These are phyloP conservation scores for Drosophila kuntzei DNA, from an alignment of 2,888 invertebrate species.

Conservation along the genomic window DNA sequence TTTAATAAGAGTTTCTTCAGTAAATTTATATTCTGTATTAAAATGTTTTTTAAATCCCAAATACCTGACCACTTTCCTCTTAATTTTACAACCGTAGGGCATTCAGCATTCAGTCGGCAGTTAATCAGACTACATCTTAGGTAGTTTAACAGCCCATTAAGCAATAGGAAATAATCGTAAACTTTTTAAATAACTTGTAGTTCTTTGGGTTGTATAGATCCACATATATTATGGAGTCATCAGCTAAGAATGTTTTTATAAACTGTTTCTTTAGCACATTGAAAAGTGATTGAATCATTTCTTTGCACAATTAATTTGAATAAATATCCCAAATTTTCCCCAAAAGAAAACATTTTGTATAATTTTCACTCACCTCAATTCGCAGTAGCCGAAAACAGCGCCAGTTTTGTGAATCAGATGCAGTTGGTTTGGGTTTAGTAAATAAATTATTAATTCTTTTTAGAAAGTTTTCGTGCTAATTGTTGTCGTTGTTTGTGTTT, in stretches of 20 bases:
- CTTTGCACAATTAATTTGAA: not conserved
- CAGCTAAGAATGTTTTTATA: conserved; percentile 30
- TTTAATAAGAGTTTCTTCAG: too few relatives aligned
- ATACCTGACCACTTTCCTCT: not conserved
- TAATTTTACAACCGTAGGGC: conserved; percentile 6
- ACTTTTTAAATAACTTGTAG: conserved; percentile 15
- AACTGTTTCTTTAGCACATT: not conserved
- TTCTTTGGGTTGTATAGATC: conserved; percentile 19
- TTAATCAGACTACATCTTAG: conserved; percentile 33
- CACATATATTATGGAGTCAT: conserved; percentile 21
- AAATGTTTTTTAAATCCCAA: not conserved
- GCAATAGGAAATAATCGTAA: conserved; percentile 27
- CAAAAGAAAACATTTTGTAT: not conserved
- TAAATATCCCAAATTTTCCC: conserved; percentile 3
- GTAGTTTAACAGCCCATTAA: conserved; percentile 31
- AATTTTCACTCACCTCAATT: conserved; percentile 61
- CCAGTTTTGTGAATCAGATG: conserved; percentile 43
- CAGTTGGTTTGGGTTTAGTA: conserved; percentile 39
- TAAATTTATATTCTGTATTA: not conserved
- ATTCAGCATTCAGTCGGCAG: conserved; percentile 29
- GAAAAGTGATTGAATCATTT: conserved; percentile 6
- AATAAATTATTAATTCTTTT: conserved; percentile 38
- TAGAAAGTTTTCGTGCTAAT: conserved; percentile 62
- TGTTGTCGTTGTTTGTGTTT: conserved; percentile 59
- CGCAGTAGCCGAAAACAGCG: conserved; percentile 43